Base-by-base conservation (phyloP, 2,797 vertebrate genomes). In the Pangasius djambal region DNA sequence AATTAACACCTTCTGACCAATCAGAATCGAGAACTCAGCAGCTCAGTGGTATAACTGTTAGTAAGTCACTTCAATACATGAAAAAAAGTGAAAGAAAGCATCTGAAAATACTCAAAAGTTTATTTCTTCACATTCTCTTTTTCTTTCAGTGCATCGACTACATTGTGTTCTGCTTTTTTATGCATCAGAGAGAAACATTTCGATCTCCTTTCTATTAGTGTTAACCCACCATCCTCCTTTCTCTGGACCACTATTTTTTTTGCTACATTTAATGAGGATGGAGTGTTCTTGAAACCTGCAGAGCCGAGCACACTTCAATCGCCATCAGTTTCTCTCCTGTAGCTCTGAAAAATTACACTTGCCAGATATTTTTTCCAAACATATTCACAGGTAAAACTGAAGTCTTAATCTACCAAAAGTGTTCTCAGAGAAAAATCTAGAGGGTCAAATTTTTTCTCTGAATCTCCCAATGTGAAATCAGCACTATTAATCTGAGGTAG, bases 221-320 rank as follows among this genome's bases (percentile, higher is more conserved):
- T 94, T 90, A 94, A 89, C 90, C 90, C 91, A 94, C 91, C 84
- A 87, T 40, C 5, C 4, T 40, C 40, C 40, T 5, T 40, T 40
- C 40, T 40, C 40, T 40, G 40, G 40, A 40, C 78, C 72, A 61
- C 50, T 37, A 59, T 61, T 40, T 40, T 31, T 55, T 63, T 63
- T n/a, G 72, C 91, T 90, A 88, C 89, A 89, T 88, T 75, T 94
- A 94, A 94, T 92, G 92, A 95, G 93, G 88, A 13, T 52, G 31
- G 75, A 6, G 85, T 88, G 92, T 93, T 91, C 93, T 93, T 93
- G 92, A 87, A 93, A 90, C 85, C 67, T 87, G 22, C 16, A 8
- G 88, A 92, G 91, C 89, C 44, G 89, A 91, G 82, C 28, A 92
- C 92, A 92, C 91, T 92, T 92, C 92, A 92, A 75, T 91, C 86